A percentile compares a stretch with the other conserved stretches of the same genome.
Evolutionary conservation across 2,113 vertebrate species (phyloP).

Genomic region (Leptocoma aspasia): DNA sequence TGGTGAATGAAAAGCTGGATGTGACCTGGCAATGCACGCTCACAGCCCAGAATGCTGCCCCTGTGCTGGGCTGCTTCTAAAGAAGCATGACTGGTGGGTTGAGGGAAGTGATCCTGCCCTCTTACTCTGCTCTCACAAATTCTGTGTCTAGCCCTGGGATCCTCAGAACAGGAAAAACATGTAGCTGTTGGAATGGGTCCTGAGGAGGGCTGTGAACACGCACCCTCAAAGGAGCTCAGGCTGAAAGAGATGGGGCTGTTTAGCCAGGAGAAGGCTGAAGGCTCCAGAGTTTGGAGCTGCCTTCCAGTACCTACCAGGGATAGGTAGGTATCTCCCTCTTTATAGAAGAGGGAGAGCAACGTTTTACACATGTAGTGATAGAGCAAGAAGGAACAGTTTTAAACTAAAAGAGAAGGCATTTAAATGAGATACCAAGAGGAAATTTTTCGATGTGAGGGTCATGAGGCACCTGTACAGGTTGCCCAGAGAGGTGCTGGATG

Average conservation of each 20-base stretch:
- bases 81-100: too few relatives aligned
- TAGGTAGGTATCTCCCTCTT: too few relatives aligned
- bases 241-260: background rate
- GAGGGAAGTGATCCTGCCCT: too few relatives aligned
- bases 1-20: background rate
- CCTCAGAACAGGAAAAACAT: background rate
- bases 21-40: background rate
- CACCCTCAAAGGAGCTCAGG: background rate
- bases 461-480: background rate
- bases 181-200: background rate
- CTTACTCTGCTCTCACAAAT: accelerated
- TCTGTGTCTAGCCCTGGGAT: background rate
- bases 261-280: background rate
- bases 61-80: background rate
- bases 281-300: background rate
- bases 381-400: background rate
- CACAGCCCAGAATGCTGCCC: background rate
- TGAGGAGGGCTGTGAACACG: background rate
- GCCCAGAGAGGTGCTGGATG: background rate
- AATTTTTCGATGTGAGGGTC: background rate
- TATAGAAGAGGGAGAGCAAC: background rate
- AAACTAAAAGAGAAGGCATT: background rate
- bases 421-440: background rate
- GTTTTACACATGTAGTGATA: background rate
- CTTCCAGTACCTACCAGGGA: background rate